Conservation (phyloP, 2,113 vertebrate species). For the Rhinoptilus africanus region DNA sequence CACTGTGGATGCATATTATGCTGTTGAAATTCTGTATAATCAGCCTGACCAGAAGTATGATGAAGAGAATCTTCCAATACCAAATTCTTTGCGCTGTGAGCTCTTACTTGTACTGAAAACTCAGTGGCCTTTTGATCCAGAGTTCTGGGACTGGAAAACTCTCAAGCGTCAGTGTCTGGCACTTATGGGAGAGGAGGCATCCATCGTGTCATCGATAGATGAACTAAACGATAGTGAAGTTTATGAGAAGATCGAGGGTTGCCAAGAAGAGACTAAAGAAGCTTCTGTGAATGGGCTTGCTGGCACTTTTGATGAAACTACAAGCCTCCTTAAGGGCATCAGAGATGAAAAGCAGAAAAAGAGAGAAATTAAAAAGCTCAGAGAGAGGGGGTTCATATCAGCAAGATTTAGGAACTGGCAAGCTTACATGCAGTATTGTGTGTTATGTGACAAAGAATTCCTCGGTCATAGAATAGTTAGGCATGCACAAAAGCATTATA, state of each 20-base stretch:
- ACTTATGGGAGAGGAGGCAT: conserved; percentile 96
- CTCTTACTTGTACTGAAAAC: conserved; percentile 95
- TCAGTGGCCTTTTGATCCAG: conserved; percentile 97
- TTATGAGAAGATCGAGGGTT: conserved; percentile 81
- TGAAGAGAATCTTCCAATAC: conserved; percentile 90
- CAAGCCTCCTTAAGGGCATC: conserved; percentile 78
- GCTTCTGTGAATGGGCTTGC: conserved; percentile 77
- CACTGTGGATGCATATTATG: conserved; percentile 95
- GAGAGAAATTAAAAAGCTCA: conserved; percentile 87
- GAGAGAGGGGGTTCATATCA: conserved; percentile 92
- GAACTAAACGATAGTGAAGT: conserved; percentile 92
- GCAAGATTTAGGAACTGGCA: conserved; percentile 96
- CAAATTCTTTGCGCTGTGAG: conserved; percentile 95
- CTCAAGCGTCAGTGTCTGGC: conserved; percentile 93
- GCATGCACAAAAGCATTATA: conserved; percentile 93
- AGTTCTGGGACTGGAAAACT: conserved; percentile 99
- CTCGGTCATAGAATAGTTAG: conserved; percentile 95
- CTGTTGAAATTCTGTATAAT: conserved; percentile 95
- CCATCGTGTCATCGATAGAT: conserved; percentile 96
- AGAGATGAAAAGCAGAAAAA: conserved; percentile 88
- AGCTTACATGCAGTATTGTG: conserved; percentile 98
- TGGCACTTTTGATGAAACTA: conserved; percentile 76
- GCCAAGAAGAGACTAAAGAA: conserved; percentile 75
- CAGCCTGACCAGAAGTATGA: conserved; percentile 97
- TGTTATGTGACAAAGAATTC: conserved; percentile 97